Evolutionary conservation across 1,140 invertebrate species (phyloP), one percentile per base, ranked within the genome.

Genomic region (Pseudomyrmex cubaensis): DNA sequence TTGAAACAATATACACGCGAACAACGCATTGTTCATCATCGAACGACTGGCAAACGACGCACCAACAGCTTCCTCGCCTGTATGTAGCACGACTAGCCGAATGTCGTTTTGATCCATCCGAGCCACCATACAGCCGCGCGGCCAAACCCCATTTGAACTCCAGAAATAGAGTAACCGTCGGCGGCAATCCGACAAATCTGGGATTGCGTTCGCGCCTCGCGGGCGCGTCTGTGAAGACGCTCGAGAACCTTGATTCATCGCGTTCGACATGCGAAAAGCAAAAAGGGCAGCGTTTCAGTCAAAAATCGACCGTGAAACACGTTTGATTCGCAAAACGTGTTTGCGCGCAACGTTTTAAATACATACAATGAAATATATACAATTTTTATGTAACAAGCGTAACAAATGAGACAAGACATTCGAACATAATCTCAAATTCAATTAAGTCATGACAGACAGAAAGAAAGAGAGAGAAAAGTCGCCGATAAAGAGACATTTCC

Each of bases 101-200:
- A 22, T 70, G 67, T 70, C 50, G 50, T 70, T n/a, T 20, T 3
- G 50, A 44, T 20, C 54, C 15, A 15, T 56, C 15, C 54, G 76
- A 69, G 46, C 44, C 72, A 61, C 2, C 72, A 46, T 13, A 4
- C 50, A 13, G 44, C 44, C 13, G 13, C 13, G 13, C 22, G 50
- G 22, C 48, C 57, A 64, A 87, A 85, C 64, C 83, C 72, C 64
- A 50, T 87, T 74, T 61, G 67, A 83, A 88, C 69, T 88, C 86
- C 86, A 88, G 77, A 88, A 88, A 88, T 88, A 88, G 86, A 87
- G 86, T 67, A 87, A 87, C 86, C 52, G 62, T 13, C 61, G 77
- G 48, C 35, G 70, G 44, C 76, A 66, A 72, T 62, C 72, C 62
- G 35, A 85, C 62, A n/a, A 75, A 85, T 67, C 57, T 74, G 70